Conservation (phyloP, 2,797 vertebrate species). For the Acanthurus tractus region DNA sequence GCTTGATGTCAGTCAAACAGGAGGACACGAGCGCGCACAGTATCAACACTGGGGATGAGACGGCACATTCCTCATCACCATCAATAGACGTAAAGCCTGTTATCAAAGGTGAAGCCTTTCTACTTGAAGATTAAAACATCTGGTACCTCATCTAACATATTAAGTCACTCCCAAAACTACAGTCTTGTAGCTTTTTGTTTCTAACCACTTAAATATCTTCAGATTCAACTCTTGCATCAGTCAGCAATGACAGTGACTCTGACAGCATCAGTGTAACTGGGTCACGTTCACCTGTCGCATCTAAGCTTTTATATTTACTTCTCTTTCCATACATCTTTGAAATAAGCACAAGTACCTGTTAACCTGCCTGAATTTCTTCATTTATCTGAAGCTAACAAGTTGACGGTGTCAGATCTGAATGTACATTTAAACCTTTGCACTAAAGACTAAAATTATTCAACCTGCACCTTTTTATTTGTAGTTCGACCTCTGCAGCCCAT, state of each 20-base stretch:
- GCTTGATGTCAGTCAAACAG: constrained; percentile 49
- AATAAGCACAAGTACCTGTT: background rate
- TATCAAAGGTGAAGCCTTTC: constrained; percentile 87
- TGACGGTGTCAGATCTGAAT: background rate
- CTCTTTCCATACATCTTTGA: background rate
- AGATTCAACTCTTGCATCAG: background rate
- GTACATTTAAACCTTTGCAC: background rate
- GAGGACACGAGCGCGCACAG: constrained; percentile 21
- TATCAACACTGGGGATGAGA: background rate
- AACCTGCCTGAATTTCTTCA: background rate
- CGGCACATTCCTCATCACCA: constrained; percentile 81
- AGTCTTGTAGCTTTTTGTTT: background rate
- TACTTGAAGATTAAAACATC: background rate
- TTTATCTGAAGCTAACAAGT: background rate
- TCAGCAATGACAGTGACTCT: background rate
- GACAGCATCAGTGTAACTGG: background rate
- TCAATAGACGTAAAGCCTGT: constrained; percentile 77
- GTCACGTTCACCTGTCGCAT: background rate
- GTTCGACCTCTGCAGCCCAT: background rate
- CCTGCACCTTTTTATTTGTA: background rate
- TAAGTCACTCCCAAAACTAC: background rate
- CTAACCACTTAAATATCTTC: background rate
- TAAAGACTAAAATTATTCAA: background rate
- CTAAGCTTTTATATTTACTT: background rate
- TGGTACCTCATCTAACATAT: background rate